A percentile compares a stretch with the other conserved stretches of the same genome.
phyloP scores from a whole-genome alignment of 2,797 vertebrate species.

The Poeciliopsis paucimaculata region DNA sequence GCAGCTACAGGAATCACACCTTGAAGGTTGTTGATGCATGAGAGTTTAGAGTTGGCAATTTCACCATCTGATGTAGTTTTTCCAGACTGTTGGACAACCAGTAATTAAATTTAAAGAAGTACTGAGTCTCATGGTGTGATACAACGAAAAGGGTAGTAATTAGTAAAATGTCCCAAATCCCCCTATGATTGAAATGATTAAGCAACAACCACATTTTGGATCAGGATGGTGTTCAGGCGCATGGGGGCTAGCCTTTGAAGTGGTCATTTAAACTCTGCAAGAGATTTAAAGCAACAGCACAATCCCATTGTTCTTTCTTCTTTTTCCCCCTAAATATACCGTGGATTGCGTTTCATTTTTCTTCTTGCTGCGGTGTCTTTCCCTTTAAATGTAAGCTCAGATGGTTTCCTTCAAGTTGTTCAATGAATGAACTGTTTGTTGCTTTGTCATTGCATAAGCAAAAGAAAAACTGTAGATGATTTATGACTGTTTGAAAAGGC shows the following conservation, averaged over 20 bases:
- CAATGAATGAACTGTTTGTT: slow-evolving; percentile 45
- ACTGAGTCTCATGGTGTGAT: slow-evolving; percentile 34
- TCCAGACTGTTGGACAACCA: slow-evolving; percentile 34
- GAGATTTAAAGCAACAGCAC: slow-evolving; percentile 45
- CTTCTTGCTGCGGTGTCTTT: slow-evolving; percentile 17
- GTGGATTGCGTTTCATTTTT: slow-evolving; percentile 56
- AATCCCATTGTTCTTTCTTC: slow-evolving; percentile 46
- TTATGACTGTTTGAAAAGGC: slow-evolving; percentile 34
- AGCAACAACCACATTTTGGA: slow-evolving; percentile 62
- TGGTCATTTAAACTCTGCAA: slow-evolving; percentile 60
- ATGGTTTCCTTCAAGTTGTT: slow-evolving; percentile 18
- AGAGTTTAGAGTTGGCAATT: background rate
- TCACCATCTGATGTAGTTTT: slow-evolving; percentile 1
- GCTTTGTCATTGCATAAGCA: slow-evolving; percentile 46
- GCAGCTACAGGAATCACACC: background rate
- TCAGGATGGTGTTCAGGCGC: slow-evolving; percentile 42
- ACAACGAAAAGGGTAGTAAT: slow-evolving; percentile 52
- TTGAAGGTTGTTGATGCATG: background rate
- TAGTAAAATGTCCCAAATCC: slow-evolving; percentile 59
- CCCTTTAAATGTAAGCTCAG: slow-evolving; percentile 9
- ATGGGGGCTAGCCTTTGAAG: slow-evolving; percentile 67
- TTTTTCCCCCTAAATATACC: slow-evolving; percentile 42
- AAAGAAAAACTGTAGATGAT: slow-evolving; percentile 33
- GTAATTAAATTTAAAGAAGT: slow-evolving; percentile 50
- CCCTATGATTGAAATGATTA: slow-evolving; percentile 43